Percentiles rank a stretch among this genome's conserved stretches.
phyloP scores from a whole-genome alignment of 1,140 invertebrate species.

The Pinna nobilis region DNA sequence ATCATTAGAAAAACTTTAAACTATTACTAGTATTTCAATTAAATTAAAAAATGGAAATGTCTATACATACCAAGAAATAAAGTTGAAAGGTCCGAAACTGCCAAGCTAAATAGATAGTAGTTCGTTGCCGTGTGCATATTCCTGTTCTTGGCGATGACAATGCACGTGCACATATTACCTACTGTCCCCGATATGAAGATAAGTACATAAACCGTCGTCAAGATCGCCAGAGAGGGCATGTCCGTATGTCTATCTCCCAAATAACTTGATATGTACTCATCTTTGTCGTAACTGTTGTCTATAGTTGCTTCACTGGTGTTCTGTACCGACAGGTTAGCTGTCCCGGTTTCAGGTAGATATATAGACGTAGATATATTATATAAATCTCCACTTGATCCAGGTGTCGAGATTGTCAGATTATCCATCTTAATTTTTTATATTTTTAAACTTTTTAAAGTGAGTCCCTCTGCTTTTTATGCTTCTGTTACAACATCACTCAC shows the following conservation, averaged over 20 bases:
- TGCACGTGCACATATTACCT: conserved; percentile 93
- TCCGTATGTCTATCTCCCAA: conserved; percentile 46
- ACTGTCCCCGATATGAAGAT: conserved; percentile 91
- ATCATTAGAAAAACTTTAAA: neutral
- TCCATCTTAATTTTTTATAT: too few relatives aligned
- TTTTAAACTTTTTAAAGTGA: too few relatives aligned
- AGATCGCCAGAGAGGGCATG: conserved; percentile 34
- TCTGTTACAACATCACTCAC: too few relatives aligned
- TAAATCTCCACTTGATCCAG: too few relatives aligned
- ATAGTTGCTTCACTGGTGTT: too few relatives aligned
- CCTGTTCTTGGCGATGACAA: conserved; percentile 92
- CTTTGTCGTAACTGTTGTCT: neutral
- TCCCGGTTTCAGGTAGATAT: too few relatives aligned
- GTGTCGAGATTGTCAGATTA: too few relatives aligned
- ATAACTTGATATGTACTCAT: conserved; percentile 24
- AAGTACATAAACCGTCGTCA: conserved; percentile 84
- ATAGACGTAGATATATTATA: too few relatives aligned
- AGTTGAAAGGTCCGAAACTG: conserved; percentile 92
- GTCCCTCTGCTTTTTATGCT: too few relatives aligned
- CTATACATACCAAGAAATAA: conserved; percentile 77
- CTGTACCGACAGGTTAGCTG: too few relatives aligned
- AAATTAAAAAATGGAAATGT: neutral
- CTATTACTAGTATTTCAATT: neutral
- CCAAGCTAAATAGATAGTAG: conserved; percentile 93
- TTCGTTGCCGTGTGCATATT: conserved; percentile 86